Conservation (phyloP, 2,888 invertebrate species). For the Mimumesa dahlbomi region DNA sequence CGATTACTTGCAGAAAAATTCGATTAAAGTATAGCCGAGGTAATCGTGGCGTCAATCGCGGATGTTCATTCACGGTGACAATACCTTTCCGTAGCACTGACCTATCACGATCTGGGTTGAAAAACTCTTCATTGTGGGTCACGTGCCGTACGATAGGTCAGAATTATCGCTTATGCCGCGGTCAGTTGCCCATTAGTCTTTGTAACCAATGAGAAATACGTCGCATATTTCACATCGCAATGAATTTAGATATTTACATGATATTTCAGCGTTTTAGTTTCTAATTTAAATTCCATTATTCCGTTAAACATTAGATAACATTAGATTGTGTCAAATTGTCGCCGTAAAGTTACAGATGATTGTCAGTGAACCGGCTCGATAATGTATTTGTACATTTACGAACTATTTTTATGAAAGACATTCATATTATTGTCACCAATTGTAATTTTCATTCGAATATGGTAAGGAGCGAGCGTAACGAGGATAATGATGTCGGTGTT, state of each 20-base stretch:
- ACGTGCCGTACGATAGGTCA: slow-evolving; percentile 33
- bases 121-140: slow-evolving; percentile 14
- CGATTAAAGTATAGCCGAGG: too few species aligned
- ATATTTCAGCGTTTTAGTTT: too few species aligned
- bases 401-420: not conserved
- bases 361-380: too few species aligned
- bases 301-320: not conserved
- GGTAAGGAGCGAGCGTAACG: slow-evolving; percentile 37
- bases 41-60: slow-evolving; percentile 2
- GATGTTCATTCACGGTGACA: slow-evolving; percentile 37
- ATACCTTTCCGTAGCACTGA: slow-evolving; percentile 54
- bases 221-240: too few species aligned
- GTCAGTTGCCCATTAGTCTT: slow-evolving; percentile 5
- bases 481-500: slow-evolving; percentile 56
- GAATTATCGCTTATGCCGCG: slow-evolving; percentile 14
- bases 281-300: too few species aligned
- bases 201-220: slow-evolving; percentile 5
- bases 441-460: slow-evolving; percentile 37
- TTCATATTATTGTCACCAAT: slow-evolving; percentile 47
- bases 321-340: too few species aligned
- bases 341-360: too few species aligned
- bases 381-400: too few species aligned
- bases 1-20: too few species aligned
- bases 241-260: too few species aligned
- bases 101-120: slow-evolving; percentile 63